Conservation (phyloP, 2,797 vertebrate species). For the Chanos chanos region DNA sequence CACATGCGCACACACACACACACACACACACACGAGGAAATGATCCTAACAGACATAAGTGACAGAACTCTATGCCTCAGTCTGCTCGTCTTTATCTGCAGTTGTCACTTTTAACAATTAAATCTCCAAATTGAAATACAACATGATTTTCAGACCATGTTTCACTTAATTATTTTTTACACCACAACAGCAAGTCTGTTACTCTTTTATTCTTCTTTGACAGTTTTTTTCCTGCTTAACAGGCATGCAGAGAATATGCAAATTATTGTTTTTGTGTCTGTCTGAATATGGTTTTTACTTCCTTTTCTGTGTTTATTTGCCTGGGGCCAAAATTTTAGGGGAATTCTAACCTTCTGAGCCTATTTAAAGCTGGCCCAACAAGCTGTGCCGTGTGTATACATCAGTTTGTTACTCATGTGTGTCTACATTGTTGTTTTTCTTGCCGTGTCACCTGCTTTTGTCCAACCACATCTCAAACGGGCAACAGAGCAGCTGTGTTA, state of each 20-base stretch:
- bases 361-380: constrained; percentile 57
- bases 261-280: constrained; percentile 49
- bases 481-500: constrained; percentile 50
- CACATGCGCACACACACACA: too few species aligned
- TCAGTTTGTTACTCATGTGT: constrained; percentile 52
- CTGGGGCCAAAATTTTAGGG: constrained; percentile 58
- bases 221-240: constrained; percentile 20
- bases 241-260: constrained; percentile 48
- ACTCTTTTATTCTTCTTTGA: too few species aligned
- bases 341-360: constrained; percentile 55
- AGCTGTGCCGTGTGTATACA: constrained; percentile 45
- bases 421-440: constrained; percentile 54
- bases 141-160: too few species aligned
- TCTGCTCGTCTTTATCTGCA: too few species aligned
- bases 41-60: too few species aligned
- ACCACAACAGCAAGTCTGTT: too few species aligned
- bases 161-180: too few species aligned
- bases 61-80: too few species aligned
- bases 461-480: constrained; percentile 51
- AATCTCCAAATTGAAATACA: too few species aligned
- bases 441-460: constrained; percentile 37
- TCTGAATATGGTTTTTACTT: constrained; percentile 55
- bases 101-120: too few species aligned
- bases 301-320: constrained; percentile 59
- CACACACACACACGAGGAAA: too few species aligned